Evolutionary conservation across 2,797 vertebrate species (phyloP), one percentile per base, ranked within the genome.

Genomic region (Neosilurus mollespiculum): DNA sequence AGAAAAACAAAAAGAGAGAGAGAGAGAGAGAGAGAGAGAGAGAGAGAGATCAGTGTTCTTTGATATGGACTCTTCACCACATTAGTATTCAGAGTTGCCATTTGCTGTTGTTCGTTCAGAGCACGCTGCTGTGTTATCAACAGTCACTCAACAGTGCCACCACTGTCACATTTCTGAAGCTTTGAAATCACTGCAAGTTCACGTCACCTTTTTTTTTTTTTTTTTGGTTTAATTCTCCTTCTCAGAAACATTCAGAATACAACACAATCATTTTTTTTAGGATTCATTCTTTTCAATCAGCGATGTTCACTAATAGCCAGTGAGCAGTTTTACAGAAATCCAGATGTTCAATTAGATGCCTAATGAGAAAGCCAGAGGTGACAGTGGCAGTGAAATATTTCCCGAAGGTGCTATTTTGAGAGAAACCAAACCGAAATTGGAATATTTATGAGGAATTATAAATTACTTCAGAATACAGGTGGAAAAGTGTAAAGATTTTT

Each of bases 161-260:
- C 83, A 87, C 91, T 90, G 90, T 94, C 92, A 93, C 90, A 90
- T 89, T 90, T 89, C 88, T 86, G 88, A 86, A 88, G 90, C 90
- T 91, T 88, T 90, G 87, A 92, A 94, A 92, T 92, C 91, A 90
- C 82, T 90, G 83, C 79, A 90, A 91, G 90, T 92, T 92, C 88
- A 90, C 85, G 90, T 88, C 90, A 84, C 86, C 89, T 20, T 20
- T 92, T 91, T 88, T 86, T 78, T 64, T 79, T 51, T 70, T 62
- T 66, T 89, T 14, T 26, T 4, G 4, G 43, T 4, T 14, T 12
- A 51, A 49, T 51, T 7, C 4, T 54, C n/a, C 11, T 76, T 37
- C 14, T 20, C 30, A 76, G 56, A 58, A 37, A 59, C 18, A 22
- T 75, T 59, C 26, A 58, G 3, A 58, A 37, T 2, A 34, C 26